Base-by-base conservation (phyloP, 2,888 invertebrate species). In the Chrysolina americana region DNA sequence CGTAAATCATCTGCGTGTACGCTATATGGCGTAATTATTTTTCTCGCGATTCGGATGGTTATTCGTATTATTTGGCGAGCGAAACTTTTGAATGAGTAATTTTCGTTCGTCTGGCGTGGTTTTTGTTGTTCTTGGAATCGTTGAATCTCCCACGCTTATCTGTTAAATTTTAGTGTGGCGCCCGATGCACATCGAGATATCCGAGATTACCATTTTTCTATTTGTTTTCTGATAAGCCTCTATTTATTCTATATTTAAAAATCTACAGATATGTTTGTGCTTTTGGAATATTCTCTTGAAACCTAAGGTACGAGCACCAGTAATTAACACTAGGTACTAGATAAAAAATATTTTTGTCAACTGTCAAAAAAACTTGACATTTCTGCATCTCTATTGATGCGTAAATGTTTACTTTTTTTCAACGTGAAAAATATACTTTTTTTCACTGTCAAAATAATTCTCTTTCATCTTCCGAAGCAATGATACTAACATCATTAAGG, bases 1-100 rank as follows among this genome's bases (percentile, higher is more conserved):
- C 68, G 50, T 66, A 50, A 66, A 50, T 66, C 28, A 50, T 66
- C 28, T 36, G 66, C 50, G 53, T 41, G 66, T 28, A 56, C 15
- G 23, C 28, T 28, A 15, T 28, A 28, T n/a, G 17, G 59, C 23
- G 59, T n/a, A 59, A 59, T 59, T 59, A 59, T 59, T 56, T 59
- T 59, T 59, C 59, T 59, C 59, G 59, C 59, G 28, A 28, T 59
- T 59, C 36, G 17, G n/a, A 36, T 59, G 59, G 6, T 59, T 36
- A 59, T 59, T 59, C 59, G 59, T 59, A 59, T 28, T 59, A 59
- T 59, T 59, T 59, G 59, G 28, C 28, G 17, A 59, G 59, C 36
- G 19, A 59, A 36, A 28, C 59, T 59, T 59, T 59, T 59, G 59
- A 59, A 59, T 59, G 59, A 59, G 36, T 59, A 28, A 59, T 59